phyloP scores from a whole-genome alignment of 2,797 vertebrate genomes.

The Tenualosa thibaudeaui region DNA sequence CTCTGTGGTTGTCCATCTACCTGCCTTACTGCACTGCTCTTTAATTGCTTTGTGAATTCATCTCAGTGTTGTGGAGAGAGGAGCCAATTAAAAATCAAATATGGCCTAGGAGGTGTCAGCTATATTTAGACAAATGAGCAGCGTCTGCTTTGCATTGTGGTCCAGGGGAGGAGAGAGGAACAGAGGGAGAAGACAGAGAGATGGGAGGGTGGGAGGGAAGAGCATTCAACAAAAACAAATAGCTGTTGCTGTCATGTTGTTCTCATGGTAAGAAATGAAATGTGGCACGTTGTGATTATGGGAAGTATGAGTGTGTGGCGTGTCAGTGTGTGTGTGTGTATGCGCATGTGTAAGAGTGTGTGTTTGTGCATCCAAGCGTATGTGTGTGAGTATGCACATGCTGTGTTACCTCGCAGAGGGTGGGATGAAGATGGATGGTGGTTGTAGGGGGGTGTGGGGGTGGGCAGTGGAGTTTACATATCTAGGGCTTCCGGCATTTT shows the following conservation, averaged over 20 bases:
- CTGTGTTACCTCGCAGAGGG: slow-evolving; percentile 33
- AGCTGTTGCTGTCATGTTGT: slow-evolving; percentile 54
- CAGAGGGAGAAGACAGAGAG: background rate
- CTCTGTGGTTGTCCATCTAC: slow-evolving; percentile 37
- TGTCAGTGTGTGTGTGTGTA: background rate
- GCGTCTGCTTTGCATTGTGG: slow-evolving; percentile 41
- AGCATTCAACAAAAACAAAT: slow-evolving; percentile 37
- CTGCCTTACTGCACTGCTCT: slow-evolving; percentile 44
- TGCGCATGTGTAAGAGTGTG: background rate
- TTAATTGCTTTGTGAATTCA: slow-evolving; percentile 75
- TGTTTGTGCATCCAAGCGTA: background rate
- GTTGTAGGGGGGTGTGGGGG: no score
- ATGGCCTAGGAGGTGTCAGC: slow-evolving; percentile 43
- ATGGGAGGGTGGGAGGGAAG: background rate
- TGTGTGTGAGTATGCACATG: background rate
- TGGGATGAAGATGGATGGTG: slow-evolving; percentile 14
- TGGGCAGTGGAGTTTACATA: slow-evolving; percentile 25
- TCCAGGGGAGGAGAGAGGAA: background rate
- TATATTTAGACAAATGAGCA: slow-evolving; percentile 54
- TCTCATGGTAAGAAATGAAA: slow-evolving; percentile 47
- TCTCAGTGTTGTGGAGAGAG: slow-evolving; percentile 69
- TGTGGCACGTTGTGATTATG: slow-evolving; percentile 43
- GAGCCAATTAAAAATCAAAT: slow-evolving; percentile 73
- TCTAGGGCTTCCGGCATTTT: slow-evolving; percentile 35
- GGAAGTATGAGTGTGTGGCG: background rate